These are phyloP conservation scores for Nemurella pictetii DNA, from an alignment of 2,888 invertebrate species.

Conservation along the genomic window DNA sequence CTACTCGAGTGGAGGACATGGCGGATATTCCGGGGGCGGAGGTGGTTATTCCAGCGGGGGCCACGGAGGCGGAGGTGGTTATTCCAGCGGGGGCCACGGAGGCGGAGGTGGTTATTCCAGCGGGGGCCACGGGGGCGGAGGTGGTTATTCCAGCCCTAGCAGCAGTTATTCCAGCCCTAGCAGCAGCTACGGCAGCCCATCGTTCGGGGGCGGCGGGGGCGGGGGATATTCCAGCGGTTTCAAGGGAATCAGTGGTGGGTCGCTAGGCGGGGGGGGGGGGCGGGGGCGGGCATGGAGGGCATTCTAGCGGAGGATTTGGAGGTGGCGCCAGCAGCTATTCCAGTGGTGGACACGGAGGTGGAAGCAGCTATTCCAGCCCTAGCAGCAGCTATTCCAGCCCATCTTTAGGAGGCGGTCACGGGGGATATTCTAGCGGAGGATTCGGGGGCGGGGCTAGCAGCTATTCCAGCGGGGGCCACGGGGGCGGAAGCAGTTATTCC, in stretches of 20 bases:
- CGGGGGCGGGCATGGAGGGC: not conserved
- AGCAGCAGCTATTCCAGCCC: conserved; percentile 16
- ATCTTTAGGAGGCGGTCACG: not conserved
- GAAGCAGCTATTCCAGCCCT: not conserved
- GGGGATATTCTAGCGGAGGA: conserved; percentile 27
- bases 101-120: conserved; percentile 7
- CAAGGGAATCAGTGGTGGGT: not conserved
- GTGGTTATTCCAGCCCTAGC: not conserved
- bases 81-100: not conserved
- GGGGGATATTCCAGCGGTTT: not conserved
- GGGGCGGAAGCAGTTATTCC: conserved; percentile 21
- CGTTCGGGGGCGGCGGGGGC: not conserved
- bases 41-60: no score
- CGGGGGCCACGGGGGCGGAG: not conserved
- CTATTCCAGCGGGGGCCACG: conserved; percentile 27
- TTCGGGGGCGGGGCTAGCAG: conserved; percentile 13
- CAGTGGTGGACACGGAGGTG: conserved; percentile 14
- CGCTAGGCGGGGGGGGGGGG: not conserved
- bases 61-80: not conserved
- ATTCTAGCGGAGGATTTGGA: not conserved
- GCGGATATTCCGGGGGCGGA: not conserved
- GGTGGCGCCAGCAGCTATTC: conserved; percentile 5
- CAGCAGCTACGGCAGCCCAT: not conserved
- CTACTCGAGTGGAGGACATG: conserved; percentile 17
- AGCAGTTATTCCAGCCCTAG: conserved; percentile 8